Evolutionary conservation across 2,797 vertebrate genomes (phyloP), one percentile per base, ranked within the genome.

Genomic region (Lepidocolaptes lacrymiger): DNA sequence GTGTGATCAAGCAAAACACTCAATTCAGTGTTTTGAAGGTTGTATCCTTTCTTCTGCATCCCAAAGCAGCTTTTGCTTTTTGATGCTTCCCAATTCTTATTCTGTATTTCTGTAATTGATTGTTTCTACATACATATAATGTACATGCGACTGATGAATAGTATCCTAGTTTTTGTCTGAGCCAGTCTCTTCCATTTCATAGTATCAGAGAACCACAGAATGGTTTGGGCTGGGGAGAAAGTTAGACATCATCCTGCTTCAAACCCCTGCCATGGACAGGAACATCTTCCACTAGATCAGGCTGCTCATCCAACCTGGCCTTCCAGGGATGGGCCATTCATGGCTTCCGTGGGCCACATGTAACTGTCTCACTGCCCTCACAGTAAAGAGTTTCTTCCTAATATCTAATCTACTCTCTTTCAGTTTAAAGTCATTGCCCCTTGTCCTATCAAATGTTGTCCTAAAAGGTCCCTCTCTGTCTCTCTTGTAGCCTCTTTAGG

Each of bases 341-440:
- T 23, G 56, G 37, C 26, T 84, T 52, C 34, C 44, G 39, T 54
- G 19, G 18, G 30, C 7, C 71, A 6, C 24, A 14, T 66, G 39
- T 58, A 4, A 11, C 14, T 36, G 8, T 26, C 52, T 72, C 52
- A 41, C 13, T 15, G 14, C 0, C 0, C 9, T 27, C 26, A 36
- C 12, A 48, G 39, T 12, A 39, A 55, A 63, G 3, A 0, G 3
- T 39, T 52, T 49, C 56, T 71, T 54, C 43, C 63, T 55, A 14
- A 28, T 55, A 14, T 37, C 30, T 71, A 30, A 46, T 44, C 20
- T 59, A 20, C 26, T 72, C 3, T 36, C 22, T 46, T 46, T 20
- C 22, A 32, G 6, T 66, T 54, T 66, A 54, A 52, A 21, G 52
- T 48, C 43, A 21, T 17, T 59, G 5, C 12, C 2, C 71, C 9